These are phyloP conservation scores for Cyanoderma ruficeps DNA, from an alignment of 2,113 vertebrate genomes.

Conservation along the genomic window DNA sequence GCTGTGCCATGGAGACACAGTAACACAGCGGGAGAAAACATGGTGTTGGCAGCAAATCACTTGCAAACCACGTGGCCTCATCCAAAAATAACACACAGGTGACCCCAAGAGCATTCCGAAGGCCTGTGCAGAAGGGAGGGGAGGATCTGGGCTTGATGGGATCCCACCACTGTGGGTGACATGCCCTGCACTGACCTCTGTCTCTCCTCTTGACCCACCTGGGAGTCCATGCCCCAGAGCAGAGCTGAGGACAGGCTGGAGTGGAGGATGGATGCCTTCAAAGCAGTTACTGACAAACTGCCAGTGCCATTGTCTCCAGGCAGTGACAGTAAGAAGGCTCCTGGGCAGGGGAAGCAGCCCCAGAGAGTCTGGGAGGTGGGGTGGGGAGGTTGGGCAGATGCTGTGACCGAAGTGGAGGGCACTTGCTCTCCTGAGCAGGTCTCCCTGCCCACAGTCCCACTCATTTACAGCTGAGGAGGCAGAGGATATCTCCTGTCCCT, in stretches of 20 bases:
- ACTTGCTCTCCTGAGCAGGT: neutral
- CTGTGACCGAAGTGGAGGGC: neutral
- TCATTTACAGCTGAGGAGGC: neutral
- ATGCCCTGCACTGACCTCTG: neutral
- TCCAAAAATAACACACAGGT: neutral
- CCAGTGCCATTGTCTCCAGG: neutral
- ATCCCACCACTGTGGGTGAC: neutral
- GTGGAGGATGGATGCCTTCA: neutral
- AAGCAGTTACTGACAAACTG: neutral
- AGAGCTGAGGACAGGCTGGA: neutral
- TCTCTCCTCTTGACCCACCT: neutral
- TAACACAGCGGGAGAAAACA: accelerated
- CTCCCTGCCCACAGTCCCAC: neutral
- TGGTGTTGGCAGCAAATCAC: neutral
- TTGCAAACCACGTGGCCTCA: neutral
- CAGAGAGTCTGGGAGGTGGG: neutral
- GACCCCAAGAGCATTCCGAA: neutral
- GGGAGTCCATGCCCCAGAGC: neutral
- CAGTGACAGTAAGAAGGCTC: neutral
- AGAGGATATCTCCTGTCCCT: neutral
- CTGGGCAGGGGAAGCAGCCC: neutral
- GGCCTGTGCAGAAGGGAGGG: neutral
- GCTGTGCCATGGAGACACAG: neutral
- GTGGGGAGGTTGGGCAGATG: accelerated
- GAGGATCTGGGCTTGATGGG: neutral